A percentile compares a stretch with the other conserved stretches of the same genome.
phyloP scores from a whole-genome alignment of 1,140 invertebrate genomes.

The Cyphomyrmex costatus region DNA sequence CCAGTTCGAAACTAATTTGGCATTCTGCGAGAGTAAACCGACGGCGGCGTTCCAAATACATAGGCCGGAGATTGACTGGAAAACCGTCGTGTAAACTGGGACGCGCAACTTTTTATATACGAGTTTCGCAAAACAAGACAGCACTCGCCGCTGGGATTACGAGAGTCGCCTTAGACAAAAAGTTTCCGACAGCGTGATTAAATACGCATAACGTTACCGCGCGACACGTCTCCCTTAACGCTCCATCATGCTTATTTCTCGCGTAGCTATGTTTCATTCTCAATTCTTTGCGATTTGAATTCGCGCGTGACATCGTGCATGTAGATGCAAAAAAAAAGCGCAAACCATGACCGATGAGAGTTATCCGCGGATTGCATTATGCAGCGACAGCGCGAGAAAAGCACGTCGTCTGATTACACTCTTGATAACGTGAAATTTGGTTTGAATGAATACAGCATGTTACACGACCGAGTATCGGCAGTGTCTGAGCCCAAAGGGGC shows the following conservation, averaged over 20 bases:
- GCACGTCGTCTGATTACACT: slow-evolving; percentile 51
- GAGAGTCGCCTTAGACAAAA: background rate
- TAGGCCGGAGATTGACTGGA: slow-evolving; percentile 46
- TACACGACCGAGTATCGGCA: slow-evolving; percentile 89
- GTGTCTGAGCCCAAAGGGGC: slow-evolving; percentile 91
- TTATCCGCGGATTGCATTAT: slow-evolving; percentile 12
- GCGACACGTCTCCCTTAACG: background rate
- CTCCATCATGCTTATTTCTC: slow-evolving; percentile 12
- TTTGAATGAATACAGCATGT: slow-evolving; percentile 88
- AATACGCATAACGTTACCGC: slow-evolving; percentile 8
- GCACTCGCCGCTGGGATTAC: slow-evolving; percentile 18
- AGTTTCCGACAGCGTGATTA: slow-evolving; percentile 13
- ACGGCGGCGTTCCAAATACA: slow-evolving; percentile 6
- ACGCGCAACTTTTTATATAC: slow-evolving; percentile 51
- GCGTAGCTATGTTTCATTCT: background rate
- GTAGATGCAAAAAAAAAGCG: background rate
- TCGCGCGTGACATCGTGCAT: slow-evolving; percentile 6
- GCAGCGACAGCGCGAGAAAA: slow-evolving; percentile 38
- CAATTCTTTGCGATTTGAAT: background rate
- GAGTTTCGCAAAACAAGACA: slow-evolving; percentile 58
- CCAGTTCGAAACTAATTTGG: slow-evolving; percentile 68
- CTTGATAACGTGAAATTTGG: slow-evolving; percentile 82
- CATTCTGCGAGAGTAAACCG: slow-evolving; percentile 39
- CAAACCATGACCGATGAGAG: background rate
- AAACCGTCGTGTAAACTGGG: slow-evolving; percentile 52